A percentile compares a stretch with the other conserved stretches of the same genome.
Conservation (phyloP, 1,140 invertebrate species). For the silkworm (Bombyx mori) region ASM3026992v2 NC_085121.1:16238001-16238500, state of each 20-base stretch:
- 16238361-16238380: slow-evolving; percentile 32
- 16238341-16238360: slow-evolving; percentile 54
- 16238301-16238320: slow-evolving; percentile 66
- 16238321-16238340: slow-evolving; percentile 75
- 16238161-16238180: slow-evolving; percentile 62
- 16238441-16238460: slow-evolving; percentile 32
- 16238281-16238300: slow-evolving; percentile 65
- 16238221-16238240: slow-evolving; percentile 31
- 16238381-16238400: slow-evolving; percentile 21
- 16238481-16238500: slow-evolving; percentile 23
- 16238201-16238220: slow-evolving; percentile 53
- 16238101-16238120: slow-evolving; percentile 55
- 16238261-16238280: slow-evolving; percentile 69
- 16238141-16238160: slow-evolving; percentile 66
- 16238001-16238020: slow-evolving; percentile 50
- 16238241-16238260: slow-evolving; percentile 72
- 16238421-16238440: slow-evolving; percentile 22
- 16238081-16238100: slow-evolving; percentile 29
- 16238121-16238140: slow-evolving; percentile 44
- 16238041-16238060: slow-evolving; percentile 33
- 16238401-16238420: slow-evolving; percentile 20
- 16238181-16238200: slow-evolving; percentile 41
- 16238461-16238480: slow-evolving; percentile 14
- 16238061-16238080: slow-evolving; percentile 26
- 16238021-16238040: slow-evolving; percentile 44